Conservation (phyloP, 2,888 invertebrate genomes). For the Nomada ferruginata region DNA sequence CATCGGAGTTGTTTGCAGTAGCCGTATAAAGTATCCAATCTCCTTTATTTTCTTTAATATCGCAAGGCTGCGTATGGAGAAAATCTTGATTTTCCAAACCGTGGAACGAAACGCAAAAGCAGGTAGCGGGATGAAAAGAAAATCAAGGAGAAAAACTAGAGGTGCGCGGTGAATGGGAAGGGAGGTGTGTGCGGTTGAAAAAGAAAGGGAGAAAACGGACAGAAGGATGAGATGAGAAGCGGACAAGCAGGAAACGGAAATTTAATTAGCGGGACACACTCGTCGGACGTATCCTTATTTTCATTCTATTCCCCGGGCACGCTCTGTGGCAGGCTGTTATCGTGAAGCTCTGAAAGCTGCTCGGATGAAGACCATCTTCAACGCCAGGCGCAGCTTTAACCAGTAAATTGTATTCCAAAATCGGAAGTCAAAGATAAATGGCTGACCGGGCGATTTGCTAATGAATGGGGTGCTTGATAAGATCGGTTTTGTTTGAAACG, state of each 20-base stretch:
- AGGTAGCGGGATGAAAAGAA: neutral
- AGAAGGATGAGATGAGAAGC: slow-evolving; percentile 9
- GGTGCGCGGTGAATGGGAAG: slow-evolving; percentile 16
- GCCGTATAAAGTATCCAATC: neutral
- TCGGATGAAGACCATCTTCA: slow-evolving; percentile 55
- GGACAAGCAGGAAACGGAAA: slow-evolving; percentile 50
- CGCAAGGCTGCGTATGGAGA: neutral
- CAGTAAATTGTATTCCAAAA: slow-evolving; percentile 54
- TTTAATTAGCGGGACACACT: slow-evolving; percentile 73
- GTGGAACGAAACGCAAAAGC: neutral
- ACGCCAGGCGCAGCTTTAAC: slow-evolving; percentile 44
- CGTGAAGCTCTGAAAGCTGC: slow-evolving; percentile 30
- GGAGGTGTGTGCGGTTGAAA: slow-evolving; percentile 14
- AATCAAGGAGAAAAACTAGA: neutral
- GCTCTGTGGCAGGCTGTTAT: slow-evolving; percentile 44
- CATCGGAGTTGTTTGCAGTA: neutral
- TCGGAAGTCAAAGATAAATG: slow-evolving; percentile 57
- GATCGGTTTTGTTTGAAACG: no score
- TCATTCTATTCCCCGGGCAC: slow-evolving; percentile 57
- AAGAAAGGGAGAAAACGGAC: neutral
- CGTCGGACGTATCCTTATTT: slow-evolving; percentile 68
- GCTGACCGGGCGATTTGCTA: slow-evolving; percentile 38
- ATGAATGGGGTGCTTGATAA: slow-evolving; percentile 27
- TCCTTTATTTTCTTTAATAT: neutral
- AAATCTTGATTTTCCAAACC: neutral